Percentiles rank a stretch among this genome's conserved stretches.
phyloP scores from a whole-genome alignment of 2,888 invertebrate genomes.

The Nezara viridula region DNA sequence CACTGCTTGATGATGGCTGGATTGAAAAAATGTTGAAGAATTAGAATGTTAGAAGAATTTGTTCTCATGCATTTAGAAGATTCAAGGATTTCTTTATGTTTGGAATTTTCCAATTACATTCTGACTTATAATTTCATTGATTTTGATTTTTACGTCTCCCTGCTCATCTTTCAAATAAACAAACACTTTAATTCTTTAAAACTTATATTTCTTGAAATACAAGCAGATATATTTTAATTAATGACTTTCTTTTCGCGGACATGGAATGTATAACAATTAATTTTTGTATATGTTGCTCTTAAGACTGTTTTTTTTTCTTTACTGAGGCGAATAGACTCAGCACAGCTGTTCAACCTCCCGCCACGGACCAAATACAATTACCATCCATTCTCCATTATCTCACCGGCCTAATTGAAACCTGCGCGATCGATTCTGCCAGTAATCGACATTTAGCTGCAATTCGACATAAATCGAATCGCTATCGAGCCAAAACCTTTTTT shows the following conservation, averaged over 20 bases:
- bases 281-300: too few relatives aligned
- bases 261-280: not conserved
- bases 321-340: not conserved
- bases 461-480: not conserved
- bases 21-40: too few relatives aligned
- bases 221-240: not conserved
- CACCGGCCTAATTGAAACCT: not conserved
- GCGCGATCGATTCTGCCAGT: not conserved
- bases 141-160: too few relatives aligned
- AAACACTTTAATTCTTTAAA: too few relatives aligned
- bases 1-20: too few relatives aligned
- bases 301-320: not conserved
- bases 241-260: not conserved
- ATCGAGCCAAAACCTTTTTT: not conserved
- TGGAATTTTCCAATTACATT: too few relatives aligned
- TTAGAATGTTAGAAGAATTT: too few relatives aligned
- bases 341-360: not conserved
- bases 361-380: not conserved
- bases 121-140: too few relatives aligned
- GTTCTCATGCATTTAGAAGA: too few relatives aligned
- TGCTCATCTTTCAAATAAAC: too few relatives aligned
- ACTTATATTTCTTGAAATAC: not conserved
- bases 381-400: slow-evolving; percentile 23
- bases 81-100: too few relatives aligned
- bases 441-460: not conserved